Evolutionary conservation across 2,113 vertebrate genomes (phyloP), one percentile per base, ranked within the genome.

Genomic region (Mormyrus iriodes): DNA sequence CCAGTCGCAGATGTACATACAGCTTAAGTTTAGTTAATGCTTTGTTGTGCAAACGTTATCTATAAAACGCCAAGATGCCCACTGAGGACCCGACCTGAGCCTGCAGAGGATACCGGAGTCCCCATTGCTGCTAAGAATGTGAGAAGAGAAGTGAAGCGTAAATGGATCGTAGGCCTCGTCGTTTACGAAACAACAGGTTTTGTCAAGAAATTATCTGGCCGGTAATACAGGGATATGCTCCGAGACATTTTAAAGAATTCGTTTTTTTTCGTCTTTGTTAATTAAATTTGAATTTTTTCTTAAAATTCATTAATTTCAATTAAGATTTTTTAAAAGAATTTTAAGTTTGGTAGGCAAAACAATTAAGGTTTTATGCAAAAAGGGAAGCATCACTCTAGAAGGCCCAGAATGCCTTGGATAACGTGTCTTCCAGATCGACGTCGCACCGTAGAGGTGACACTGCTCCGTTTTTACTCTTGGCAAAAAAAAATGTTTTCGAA

Each of bases 191-290:
- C 61, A 95, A 31, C 44, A 48, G 4, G 0, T 15, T 85, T 48
- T 24, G 19, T 12, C 44, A 31, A 17, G 35, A 27, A 51, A 85
- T n/a, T 5, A 51, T 24, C 83, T 31, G 83, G 44, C 24, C 48
- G 27, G 44, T 49, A 85, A 31, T 85, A 27, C 48, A 27, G 10
- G 83, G 42, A 27, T 49, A 24, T 85, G 24, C 44, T 85, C n/a
- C 44, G 10, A 89, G 44, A 85, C 48, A 51, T 85, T 51, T 85
- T 12, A 85, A 15, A 27, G 46, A 49, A 46, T 51, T 85, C 12
- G 17, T 24, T 85, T 48, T 58, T 31, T 27, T 65, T 97, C 9
- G 96, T 46, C n/a, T 85, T 85, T 85, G 83, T 85, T 48, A 27
- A 85, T 76, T 76, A 7, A 7, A 48, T 48, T 48, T n/a, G n/a